These are phyloP conservation scores for Drosophila murphyi DNA, from an alignment of 1,140 invertebrate species.

Conservation along the genomic window DNA sequence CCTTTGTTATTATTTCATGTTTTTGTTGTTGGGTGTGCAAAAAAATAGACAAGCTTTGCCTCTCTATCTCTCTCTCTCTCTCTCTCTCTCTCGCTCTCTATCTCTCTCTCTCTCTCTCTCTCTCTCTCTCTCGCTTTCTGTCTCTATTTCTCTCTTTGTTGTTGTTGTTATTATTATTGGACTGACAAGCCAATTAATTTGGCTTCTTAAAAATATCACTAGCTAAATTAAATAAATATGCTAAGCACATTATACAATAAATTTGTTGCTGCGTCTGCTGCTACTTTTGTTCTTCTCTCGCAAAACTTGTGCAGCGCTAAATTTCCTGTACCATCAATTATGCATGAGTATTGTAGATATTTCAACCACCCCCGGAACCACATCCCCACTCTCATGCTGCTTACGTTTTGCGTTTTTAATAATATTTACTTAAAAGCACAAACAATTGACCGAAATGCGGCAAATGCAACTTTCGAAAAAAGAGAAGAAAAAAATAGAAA, in stretches of 20 bases:
- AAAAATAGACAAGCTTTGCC: conserved; percentile 58
- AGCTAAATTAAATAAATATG: conserved; percentile 78
- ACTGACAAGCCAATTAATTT: conserved; percentile 75
- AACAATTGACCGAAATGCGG: conserved; percentile 75
- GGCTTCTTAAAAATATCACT: conserved; percentile 75
- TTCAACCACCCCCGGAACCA: conserved; percentile 25
- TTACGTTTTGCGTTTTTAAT: conserved; percentile 75
- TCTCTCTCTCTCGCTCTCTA: conserved; percentile 53
- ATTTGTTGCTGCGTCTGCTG: conserved; percentile 5
- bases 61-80: conserved; percentile 53
- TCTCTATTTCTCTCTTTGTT: conserved; percentile 2
- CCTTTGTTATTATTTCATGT: conserved; percentile 41
- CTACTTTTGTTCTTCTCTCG: conserved; percentile 23
- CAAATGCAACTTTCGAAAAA: conserved; percentile 43
- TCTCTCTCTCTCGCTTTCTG: no score
- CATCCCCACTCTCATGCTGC: not conserved
- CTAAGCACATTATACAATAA: conserved; percentile 50
- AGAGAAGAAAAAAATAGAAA: conserved; percentile 46
- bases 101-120: not conserved
- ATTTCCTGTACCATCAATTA: conserved; percentile 80
- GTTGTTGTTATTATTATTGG: not conserved
- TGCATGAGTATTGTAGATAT: conserved; percentile 64
- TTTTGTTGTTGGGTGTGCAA: conserved; percentile 51
- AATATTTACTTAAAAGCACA: conserved; percentile 79
- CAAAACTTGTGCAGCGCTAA: conserved; percentile 38